Evolutionary conservation across 2,797 vertebrate species (phyloP), one percentile per base, ranked within the genome.

Genomic region (Hyperoplus immaculatus): DNA sequence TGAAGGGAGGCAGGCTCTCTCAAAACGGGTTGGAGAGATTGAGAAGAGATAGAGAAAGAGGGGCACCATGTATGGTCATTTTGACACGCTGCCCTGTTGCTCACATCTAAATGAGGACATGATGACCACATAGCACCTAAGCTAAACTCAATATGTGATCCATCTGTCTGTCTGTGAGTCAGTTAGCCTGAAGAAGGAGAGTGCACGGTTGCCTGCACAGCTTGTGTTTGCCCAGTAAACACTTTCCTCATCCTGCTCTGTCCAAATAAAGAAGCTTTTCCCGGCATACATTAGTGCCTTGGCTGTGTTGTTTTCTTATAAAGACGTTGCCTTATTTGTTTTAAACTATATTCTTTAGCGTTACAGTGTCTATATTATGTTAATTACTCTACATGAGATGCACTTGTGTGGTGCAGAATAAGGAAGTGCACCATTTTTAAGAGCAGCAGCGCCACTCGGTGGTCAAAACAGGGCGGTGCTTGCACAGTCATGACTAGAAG

Each of bases 31-130:
- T 61, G 81, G 84, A 83, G 82, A 79, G 73, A 67, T 15, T 60
- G 69, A 78, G 73, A 10, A 64, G 64, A 71, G 72, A 72, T 72
- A 77, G 54, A 69, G 63, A 83, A 68, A 78, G 61, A 82, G 60
- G 16, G 70, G 61, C 73, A 87, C 89, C 88, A 91, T 92, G 84
- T 91, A 91, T 89, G 88, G 90, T 88, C 81, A 87, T 86, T 83
- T 68, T 90, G 81, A 88, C 81, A 87, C 8, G 57, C 68, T 86
- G 70, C 78, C 80, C 72, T 69, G 80, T 62, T 86, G 70, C 70
- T 60, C 69, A 80, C 49, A 79, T 81, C 91, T 85, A 86, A 89
- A 86, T 74, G 82, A 87, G 87, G 84, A 78, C 80, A 87, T 61
- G 56, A 76, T 82, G 76, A 79, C 78, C 79, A 86, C 79, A 74